Percentiles rank a stretch among this genome's conserved stretches.
phyloP scores from a whole-genome alignment of 1,140 invertebrate genomes.

The Sminthurides bifidus region DNA sequence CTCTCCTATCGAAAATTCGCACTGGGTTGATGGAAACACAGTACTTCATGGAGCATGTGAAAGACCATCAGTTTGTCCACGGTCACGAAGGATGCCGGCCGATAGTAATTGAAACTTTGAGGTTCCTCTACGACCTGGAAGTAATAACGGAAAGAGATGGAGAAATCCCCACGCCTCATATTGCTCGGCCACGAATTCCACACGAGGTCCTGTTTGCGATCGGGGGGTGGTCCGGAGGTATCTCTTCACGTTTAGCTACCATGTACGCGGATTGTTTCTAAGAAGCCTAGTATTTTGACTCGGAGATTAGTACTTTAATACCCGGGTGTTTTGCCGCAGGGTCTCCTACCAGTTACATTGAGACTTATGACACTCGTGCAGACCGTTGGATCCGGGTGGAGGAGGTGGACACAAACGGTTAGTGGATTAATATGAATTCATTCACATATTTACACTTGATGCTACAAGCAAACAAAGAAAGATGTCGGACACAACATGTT shows the following conservation, averaged over 20 bases:
- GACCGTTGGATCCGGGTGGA: constrained; percentile 57
- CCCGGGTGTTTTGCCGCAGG: no score
- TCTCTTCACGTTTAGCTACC: background rate
- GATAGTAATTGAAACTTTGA: constrained; percentile 59
- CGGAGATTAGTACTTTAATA: no score
- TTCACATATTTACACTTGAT: background rate
- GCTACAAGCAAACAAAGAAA: background rate
- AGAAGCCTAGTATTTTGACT: no score
- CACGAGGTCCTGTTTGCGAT: constrained; percentile 57
- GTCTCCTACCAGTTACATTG: constrained; percentile 56
- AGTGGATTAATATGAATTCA: background rate
- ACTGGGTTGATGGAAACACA: constrained; percentile 72
- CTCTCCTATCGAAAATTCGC: constrained; percentile 64
- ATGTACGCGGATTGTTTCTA: no score
- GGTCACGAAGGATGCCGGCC: constrained; percentile 51
- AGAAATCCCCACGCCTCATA: constrained; percentile 48
- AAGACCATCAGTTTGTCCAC: constrained; percentile 45
- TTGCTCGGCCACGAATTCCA: constrained; percentile 52
- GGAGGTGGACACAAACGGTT: constrained; percentile 13
- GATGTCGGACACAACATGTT: background rate
- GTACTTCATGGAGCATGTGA: constrained; percentile 55
- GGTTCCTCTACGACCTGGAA: constrained; percentile 60
- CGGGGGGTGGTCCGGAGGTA: constrained; percentile 53
- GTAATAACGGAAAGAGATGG: constrained; percentile 50
- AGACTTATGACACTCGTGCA: constrained; percentile 63